Evolutionary conservation across 1,140 invertebrate species (phyloP), one percentile per base, ranked within the genome.

Genomic region (Sesamia nonagrioides): DNA sequence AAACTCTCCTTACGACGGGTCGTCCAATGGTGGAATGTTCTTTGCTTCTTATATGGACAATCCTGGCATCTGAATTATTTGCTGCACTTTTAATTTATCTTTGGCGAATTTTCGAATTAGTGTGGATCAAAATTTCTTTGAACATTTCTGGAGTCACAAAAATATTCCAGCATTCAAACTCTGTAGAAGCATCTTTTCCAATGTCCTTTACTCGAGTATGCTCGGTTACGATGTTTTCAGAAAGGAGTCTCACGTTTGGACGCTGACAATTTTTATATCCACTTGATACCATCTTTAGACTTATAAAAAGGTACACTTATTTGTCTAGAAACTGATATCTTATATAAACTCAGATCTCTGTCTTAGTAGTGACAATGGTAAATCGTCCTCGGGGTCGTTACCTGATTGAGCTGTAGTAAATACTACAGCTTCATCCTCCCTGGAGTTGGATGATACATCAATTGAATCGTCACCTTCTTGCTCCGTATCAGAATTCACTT

Each of bases 41-140:
- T n/a, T n/a, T n/a, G n/a, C n/a, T 79, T 66, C 13, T 75, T 76
- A 17, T 54, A 42, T 61, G 76, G 80, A 48, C 77, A 82, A 11
- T 66, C 77, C 21, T 63, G 45, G 17, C 77, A 78, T 79, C 71
- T 87, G 33, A 17, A 37, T 52, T 52, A 52, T 52, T 52, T 52
- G 50, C 50, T 52, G 50, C 50, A 52, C 50, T 52, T 52, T 37
- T 35, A 17, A 33, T 63, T 63, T 63, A 35, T 61, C 27, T 61
- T 77, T 66, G 18, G 74, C n/a, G n/a, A n/a, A n/a, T n/a, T n/a
- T n/a, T n/a, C n/a, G n/a, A n/a, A n/a, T n/a, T n/a, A n/a, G n/a
- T 77, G 42, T 77, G 74, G 8, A 66, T 66, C 74, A 77, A 50
- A 15, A 77, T 77, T 68, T 68, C 75, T 37, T 77, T n/a, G 17